Percentiles rank a stretch among this genome's conserved stretches.
These are phyloP conservation scores for Xenopus tropicalis DNA, from an alignment of 2,113 vertebrate species.

Conservation along the genomic window DNA sequence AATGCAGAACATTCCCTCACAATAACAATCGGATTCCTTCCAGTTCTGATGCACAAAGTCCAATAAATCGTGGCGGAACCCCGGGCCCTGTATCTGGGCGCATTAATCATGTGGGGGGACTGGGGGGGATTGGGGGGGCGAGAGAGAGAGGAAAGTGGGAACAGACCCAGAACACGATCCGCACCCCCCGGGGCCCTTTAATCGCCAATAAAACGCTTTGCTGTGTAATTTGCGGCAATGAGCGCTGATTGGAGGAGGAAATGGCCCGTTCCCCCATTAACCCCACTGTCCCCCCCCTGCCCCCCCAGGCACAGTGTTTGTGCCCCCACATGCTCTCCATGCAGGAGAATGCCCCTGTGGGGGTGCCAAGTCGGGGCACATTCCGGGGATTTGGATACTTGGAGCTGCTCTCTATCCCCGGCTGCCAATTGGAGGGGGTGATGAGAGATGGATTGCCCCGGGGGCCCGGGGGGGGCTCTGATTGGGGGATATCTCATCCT, in stretches of 20 bases:
- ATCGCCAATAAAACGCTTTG: conserved; percentile 28
- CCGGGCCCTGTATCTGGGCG: conserved; percentile 6
- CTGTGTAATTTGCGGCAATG: conserved; percentile 8
- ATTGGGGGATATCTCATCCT: not conserved
- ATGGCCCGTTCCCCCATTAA: conserved; percentile 1
- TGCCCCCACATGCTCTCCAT: not conserved
- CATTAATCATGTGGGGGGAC: conserved; percentile 15
- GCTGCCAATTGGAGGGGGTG: conserved; percentile 45
- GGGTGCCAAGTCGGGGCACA: too few species aligned
- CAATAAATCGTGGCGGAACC: conserved; percentile 8
- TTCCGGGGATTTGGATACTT: too few species aligned
- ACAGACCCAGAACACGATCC: not conserved
- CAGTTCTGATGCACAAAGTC: conserved; percentile 74
- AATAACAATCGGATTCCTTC: conserved; percentile 70
- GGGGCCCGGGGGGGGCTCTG: not conserved
- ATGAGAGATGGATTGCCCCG: not conserved
- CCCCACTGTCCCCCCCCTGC: not conserved
- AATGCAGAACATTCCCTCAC: conserved; percentile 76
- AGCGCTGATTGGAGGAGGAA: conserved; percentile 1
- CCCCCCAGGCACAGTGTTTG: too few species aligned
- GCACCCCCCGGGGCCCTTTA: conserved; percentile 4
- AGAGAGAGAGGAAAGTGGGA: conserved; percentile 7
- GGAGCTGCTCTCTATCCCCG: conserved; percentile 30
- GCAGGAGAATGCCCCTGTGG: too few species aligned
- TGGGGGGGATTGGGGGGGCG: not conserved